Percentiles rank a stretch among this genome's conserved stretches.
phyloP scores from a whole-genome alignment of 2,888 invertebrate species.

The Scaptomyza flava region DNA sequence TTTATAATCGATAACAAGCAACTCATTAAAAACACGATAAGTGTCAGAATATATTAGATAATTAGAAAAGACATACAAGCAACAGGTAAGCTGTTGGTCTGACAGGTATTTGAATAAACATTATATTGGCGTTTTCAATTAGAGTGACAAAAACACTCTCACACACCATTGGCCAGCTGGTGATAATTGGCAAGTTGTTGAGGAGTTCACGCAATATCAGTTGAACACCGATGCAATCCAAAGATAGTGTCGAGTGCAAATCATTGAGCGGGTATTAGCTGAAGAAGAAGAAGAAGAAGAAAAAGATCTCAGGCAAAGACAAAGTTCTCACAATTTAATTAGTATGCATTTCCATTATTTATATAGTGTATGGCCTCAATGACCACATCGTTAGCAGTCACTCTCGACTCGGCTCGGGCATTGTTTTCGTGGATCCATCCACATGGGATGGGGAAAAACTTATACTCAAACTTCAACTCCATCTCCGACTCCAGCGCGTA shows the following conservation, averaged over 20 bases:
- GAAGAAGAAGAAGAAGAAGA: slow-evolving; percentile 18
- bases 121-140: slow-evolving; percentile 69
- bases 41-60: slow-evolving; percentile 30
- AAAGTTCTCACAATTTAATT: slow-evolving; percentile 74
- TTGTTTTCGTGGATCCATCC: slow-evolving; percentile 46
- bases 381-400: slow-evolving; percentile 53
- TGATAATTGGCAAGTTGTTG: slow-evolving; percentile 63
- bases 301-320: slow-evolving; percentile 22
- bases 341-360: slow-evolving; percentile 74
- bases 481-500: slow-evolving; percentile 18
- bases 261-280: slow-evolving; percentile 40
- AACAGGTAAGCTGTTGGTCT: slow-evolving; percentile 10
- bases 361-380: slow-evolving; percentile 54
- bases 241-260: slow-evolving; percentile 56
- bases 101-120: slow-evolving; percentile 12
- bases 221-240: slow-evolving; percentile 19
- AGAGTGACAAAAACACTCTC: slow-evolving; percentile 52
- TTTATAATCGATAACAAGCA: slow-evolving; percentile 15
- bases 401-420: slow-evolving; percentile 28
- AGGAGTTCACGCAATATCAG: slow-evolving; percentile 22
- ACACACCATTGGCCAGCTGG: slow-evolving; percentile 34
- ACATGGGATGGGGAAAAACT: background rate
- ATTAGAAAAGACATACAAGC: slow-evolving; percentile 13
- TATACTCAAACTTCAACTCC: background rate
- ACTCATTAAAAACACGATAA: slow-evolving; percentile 48